These are phyloP conservation scores for Peromyscus maniculatus DNA, from an alignment of 2,113 vertebrate species.

Conservation along the genomic window DNA sequence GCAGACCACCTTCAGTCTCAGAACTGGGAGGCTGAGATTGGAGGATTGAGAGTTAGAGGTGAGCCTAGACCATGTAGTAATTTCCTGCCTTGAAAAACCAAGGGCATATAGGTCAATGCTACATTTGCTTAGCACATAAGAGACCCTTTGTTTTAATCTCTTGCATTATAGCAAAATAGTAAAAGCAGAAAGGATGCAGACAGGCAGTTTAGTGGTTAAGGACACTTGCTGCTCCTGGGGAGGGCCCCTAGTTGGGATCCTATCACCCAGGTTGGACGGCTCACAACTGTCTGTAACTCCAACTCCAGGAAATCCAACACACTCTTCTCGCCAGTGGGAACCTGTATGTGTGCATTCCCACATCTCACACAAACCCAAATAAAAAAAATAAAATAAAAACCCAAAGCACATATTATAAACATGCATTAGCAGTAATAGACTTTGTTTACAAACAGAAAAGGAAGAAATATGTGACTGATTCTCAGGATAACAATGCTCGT, in stretches of 20 bases:
- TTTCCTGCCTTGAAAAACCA: not conserved
- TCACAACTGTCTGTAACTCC: not conserved
- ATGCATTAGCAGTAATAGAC: not conserved
- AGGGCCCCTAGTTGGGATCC: too few relatives aligned
- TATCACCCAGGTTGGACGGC: not conserved
- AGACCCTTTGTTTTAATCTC: not conserved
- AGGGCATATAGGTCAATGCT: not conserved
- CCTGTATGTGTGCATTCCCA: too few relatives aligned
- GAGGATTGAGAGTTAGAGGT: not conserved
- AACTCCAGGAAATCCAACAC: not conserved
- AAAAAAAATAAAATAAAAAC: not conserved
- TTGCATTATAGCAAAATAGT: not conserved
- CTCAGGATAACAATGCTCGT: not conserved
- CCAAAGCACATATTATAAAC: not conserved
- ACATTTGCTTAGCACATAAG: not conserved
- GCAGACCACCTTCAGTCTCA: not conserved
- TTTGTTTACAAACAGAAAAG: not conserved
- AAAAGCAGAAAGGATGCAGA: too few relatives aligned
- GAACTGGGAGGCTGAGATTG: not conserved
- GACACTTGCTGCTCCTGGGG: too few relatives aligned
- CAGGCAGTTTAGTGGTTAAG: not conserved
- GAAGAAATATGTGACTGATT: not conserved
- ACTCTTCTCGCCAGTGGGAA: not conserved
- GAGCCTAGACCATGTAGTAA: too few relatives aligned
- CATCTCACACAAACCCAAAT: too few relatives aligned